Conservation (phyloP, 2,888 invertebrate genomes). For the Hydrotaea diabolus region DNA sequence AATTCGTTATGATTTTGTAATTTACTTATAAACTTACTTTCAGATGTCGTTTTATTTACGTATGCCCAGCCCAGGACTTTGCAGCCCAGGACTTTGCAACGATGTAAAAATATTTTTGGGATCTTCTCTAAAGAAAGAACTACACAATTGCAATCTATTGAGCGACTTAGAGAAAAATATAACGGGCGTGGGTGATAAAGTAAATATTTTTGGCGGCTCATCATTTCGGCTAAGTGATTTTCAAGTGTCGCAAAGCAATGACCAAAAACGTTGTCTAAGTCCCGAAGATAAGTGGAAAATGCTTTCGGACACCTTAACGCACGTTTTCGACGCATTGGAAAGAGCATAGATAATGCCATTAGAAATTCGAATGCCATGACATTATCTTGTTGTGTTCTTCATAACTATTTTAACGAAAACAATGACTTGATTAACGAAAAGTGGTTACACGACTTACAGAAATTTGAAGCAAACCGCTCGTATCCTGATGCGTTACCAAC, state of each 20-base stretch:
- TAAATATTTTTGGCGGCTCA: conserved; percentile 25
- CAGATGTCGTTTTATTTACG: too few relatives aligned
- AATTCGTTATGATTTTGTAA: too few relatives aligned
- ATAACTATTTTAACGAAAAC: conserved; percentile 26
- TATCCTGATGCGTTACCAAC: neutral
- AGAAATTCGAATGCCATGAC: conserved; percentile 25
- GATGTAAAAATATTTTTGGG: too few relatives aligned
- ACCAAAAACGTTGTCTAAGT: conserved; percentile 40
- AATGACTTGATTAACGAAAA: neutral
- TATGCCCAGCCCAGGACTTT: too few relatives aligned
- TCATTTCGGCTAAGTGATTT: conserved; percentile 41
- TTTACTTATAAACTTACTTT: too few relatives aligned
- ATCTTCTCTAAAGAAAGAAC: conserved; percentile 11
- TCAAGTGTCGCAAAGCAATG: conserved; percentile 9
- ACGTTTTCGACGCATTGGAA: conserved; percentile 35
- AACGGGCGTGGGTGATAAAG: neutral
- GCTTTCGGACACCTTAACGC: conserved; percentile 42
- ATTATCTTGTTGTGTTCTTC: conserved; percentile 36
- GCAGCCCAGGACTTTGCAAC: too few relatives aligned
- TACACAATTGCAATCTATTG: conserved; percentile 20
- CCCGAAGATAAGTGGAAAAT: conserved; percentile 42
- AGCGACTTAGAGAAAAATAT: conserved; percentile 34
- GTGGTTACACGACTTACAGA: neutral
- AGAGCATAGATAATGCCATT: conserved; percentile 34
- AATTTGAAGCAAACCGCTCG: neutral